Percentiles rank a stretch among this genome's conserved stretches.
Conservation (phyloP, 2,113 vertebrate species). For the Aptenodytes patagonicus region DNA sequence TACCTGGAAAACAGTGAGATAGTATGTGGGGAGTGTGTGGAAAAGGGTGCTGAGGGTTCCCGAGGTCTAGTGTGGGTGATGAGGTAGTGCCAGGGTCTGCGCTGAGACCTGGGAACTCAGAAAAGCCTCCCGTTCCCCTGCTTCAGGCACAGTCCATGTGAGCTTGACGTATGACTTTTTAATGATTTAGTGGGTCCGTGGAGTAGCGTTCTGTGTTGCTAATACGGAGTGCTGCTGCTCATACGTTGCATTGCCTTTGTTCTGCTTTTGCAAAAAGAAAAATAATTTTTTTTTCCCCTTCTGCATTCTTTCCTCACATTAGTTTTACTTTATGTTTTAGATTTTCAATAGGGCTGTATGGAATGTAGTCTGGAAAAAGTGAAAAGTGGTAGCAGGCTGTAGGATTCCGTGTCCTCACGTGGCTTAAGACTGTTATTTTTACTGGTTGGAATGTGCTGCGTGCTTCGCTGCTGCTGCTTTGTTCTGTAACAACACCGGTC, state of each 20-base stretch:
- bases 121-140: neutral
- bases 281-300: neutral
- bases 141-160: neutral
- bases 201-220: neutral
- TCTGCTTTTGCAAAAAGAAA: neutral
- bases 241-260: neutral
- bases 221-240: neutral
- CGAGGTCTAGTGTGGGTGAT: neutral
- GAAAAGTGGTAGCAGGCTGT: neutral
- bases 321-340: neutral
- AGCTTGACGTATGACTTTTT: neutral
- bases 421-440: neutral
- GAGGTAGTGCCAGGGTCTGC: neutral
- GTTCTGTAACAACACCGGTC: neutral
- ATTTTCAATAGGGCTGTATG: neutral
- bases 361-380: neutral
- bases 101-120: neutral
- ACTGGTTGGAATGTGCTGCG: fast-evolving
- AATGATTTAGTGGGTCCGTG: neutral
- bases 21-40: neutral
- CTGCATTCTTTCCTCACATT: neutral
- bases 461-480: neutral
- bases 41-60: neutral
- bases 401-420: neutral
- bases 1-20: neutral